These are phyloP conservation scores for Catagonus wagneri DNA, from an alignment of 2,113 vertebrate species.

Conservation along the genomic window DNA sequence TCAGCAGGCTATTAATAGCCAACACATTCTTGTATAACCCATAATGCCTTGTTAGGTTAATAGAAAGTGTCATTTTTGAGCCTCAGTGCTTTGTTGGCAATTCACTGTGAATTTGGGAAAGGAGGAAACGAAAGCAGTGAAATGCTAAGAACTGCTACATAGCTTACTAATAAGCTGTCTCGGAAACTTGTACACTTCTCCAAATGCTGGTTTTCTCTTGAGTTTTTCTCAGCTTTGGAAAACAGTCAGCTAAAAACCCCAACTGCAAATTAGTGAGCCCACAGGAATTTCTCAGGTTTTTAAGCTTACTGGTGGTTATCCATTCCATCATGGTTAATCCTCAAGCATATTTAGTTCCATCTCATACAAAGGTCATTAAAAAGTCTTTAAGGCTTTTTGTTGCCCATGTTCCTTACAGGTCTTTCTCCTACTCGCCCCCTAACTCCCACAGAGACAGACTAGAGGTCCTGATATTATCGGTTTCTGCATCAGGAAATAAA, in stretches of 20 bases:
- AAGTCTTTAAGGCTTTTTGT: background rate
- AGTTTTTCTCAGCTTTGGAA: slow-evolving; percentile 58
- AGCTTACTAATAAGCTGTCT: slow-evolving; percentile 77
- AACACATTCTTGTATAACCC: slow-evolving; percentile 6
- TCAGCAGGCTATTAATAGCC: slow-evolving; percentile 65
- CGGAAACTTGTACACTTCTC: slow-evolving; percentile 52
- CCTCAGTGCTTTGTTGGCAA: slow-evolving; percentile 58
- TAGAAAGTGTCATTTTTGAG: slow-evolving; percentile 61
- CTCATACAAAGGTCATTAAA: background rate
- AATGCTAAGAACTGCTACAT: background rate
- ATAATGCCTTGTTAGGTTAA: slow-evolving; percentile 77
- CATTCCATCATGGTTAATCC: slow-evolving; percentile 58
- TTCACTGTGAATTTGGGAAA: slow-evolving; percentile 44
- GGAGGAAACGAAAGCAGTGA: slow-evolving; percentile 1
- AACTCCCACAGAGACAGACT: background rate
- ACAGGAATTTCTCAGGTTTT: background rate
- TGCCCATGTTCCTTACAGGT: background rate
- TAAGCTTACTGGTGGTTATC: background rate
- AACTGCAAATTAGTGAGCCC: slow-evolving; percentile 65
- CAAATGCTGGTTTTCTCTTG: slow-evolving; percentile 59
- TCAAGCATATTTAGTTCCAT: slow-evolving; percentile 1
- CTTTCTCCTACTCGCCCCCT: background rate
- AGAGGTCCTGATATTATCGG: background rate
- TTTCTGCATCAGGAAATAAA: slow-evolving; percentile 38
- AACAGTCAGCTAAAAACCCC: slow-evolving; percentile 66